Percentiles rank a stretch among this genome's conserved stretches.
Evolutionary conservation across 2,888 invertebrate species (phyloP).

Genomic region (Agrochola lota): DNA sequence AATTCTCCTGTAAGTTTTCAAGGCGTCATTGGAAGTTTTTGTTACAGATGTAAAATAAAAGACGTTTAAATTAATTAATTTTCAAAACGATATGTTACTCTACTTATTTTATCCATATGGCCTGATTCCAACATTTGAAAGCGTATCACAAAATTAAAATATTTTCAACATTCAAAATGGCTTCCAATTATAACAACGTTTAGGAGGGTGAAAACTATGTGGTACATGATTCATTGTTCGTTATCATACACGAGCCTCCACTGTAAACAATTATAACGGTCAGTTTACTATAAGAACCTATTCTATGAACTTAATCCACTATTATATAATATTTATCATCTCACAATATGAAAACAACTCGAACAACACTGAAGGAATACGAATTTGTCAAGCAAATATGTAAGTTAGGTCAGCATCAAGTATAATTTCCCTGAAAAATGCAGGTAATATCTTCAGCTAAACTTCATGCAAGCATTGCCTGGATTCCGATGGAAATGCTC

Average conservation of each 20-base stretch:
- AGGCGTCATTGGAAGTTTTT: neutral
- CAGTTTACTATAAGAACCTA: neutral
- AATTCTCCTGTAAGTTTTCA: neutral
- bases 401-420: conserved; percentile 38
- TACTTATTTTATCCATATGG: neutral
- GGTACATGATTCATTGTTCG: neutral
- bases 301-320: neutral
- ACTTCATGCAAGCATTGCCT: conserved; percentile 58
- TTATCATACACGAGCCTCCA: neutral
- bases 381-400: conserved; percentile 25
- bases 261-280: neutral
- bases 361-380: neutral
- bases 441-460: conserved; percentile 65
- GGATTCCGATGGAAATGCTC: conserved; percentile 57
- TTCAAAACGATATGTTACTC: neutral
- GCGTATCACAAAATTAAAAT: neutral
- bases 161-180: neutral
- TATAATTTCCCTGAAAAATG: conserved; percentile 60
- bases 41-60: neutral
- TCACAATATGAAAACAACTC: neutral
- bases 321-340: neutral
- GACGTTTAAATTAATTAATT: neutral
- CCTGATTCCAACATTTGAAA: no score
- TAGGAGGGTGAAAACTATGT: neutral
- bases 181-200: neutral